Base-by-base conservation (phyloP, 2,113 vertebrate species). In the Numenius arquata region DNA sequence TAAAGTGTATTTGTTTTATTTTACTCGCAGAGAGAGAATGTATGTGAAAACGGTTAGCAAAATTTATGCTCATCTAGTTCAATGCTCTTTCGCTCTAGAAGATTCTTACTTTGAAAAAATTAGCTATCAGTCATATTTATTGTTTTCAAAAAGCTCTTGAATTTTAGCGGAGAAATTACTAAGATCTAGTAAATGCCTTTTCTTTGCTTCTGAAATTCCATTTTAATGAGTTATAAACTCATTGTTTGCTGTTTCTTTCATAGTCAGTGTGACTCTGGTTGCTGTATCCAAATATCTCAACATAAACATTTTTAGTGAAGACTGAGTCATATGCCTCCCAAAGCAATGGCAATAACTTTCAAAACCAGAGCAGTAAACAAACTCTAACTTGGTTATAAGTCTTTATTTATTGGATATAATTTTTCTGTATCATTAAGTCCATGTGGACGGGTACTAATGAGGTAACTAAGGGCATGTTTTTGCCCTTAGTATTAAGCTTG, bases 311-410 rank as follows among this genome's bases (percentile, higher is more conserved):
- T 89, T 38, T 45, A 74, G 77, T 43, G 84, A 72, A 25, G 56
- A 59, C 80, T 93, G 93, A 92, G 70, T 95, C 89, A 90, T 75
- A n/a, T 90, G 75, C 50, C 50, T 34, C 5, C 85, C 63, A 82
- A 75, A 95, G 30, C 68, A 81, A 77, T 3, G 2, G n/a, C 50
- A 71, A 5, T 50, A 80, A 84, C 59, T 88, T 66, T 50, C 41
- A 90, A 48, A 92, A 71, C 25, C 63, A 78, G 45, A 88, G 41
- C 83, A 73, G 65, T 66, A 78, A 90, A 58, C 47, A 85, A 47
- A 40, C 43, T 71, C 34, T 36, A 26, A 50, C 65, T 70, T 75
- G 40, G 2, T 65, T 76, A 3, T 8, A n/a, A 34, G 36, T 29
- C 66, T 70, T 55, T 22, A 22, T 90, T 94, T 86, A n/a, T 74